A percentile compares a stretch with the other conserved stretches of the same genome.
phyloP scores from a whole-genome alignment of 2,888 invertebrate genomes.

The Pteria penguin region DNA sequence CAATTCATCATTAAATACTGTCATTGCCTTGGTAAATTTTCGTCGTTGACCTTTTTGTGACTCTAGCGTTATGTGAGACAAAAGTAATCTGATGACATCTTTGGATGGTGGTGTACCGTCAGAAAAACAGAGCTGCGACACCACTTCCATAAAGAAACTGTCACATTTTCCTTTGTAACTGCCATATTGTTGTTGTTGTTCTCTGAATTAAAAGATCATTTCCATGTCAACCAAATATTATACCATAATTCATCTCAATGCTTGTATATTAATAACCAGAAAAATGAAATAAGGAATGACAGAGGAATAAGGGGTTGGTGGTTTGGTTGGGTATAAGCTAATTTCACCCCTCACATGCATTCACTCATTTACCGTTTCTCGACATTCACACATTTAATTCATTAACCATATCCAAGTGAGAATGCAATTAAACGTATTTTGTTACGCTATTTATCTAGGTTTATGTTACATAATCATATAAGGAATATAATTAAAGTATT shows the following conservation, averaged over 20 bases:
- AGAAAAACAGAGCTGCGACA: slow-evolving; percentile 65
- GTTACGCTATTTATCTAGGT: too few relatives aligned
- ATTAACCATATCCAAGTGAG: too few relatives aligned
- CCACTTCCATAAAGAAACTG: slow-evolving; percentile 68
- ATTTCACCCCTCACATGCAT: too few relatives aligned
- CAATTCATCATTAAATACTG: slow-evolving; percentile 65
- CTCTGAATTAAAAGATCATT: slow-evolving; percentile 37
- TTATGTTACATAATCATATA: too few relatives aligned
- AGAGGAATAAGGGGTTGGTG: too few relatives aligned
- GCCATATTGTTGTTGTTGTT: slow-evolving; percentile 37
- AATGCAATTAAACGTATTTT: too few relatives aligned
- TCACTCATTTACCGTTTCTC: too few relatives aligned
- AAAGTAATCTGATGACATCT: slow-evolving; percentile 58
- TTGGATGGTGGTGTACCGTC: slow-evolving; percentile 53
- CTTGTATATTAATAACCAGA: too few relatives aligned
- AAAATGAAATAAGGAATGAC: too few relatives aligned
- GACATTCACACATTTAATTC: too few relatives aligned
- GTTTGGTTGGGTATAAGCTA: too few relatives aligned
- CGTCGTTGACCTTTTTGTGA: slow-evolving; percentile 9
- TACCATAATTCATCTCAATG: background rate
- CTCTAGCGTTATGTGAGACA: slow-evolving; percentile 55
- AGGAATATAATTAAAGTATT: too few relatives aligned
- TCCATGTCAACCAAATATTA: background rate
- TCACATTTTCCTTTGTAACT: slow-evolving; percentile 62
- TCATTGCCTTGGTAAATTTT: slow-evolving; percentile 60